Evolutionary conservation across 1,140 invertebrate species (phyloP).

Genomic region (Drosophila nigrodunni): DNA sequence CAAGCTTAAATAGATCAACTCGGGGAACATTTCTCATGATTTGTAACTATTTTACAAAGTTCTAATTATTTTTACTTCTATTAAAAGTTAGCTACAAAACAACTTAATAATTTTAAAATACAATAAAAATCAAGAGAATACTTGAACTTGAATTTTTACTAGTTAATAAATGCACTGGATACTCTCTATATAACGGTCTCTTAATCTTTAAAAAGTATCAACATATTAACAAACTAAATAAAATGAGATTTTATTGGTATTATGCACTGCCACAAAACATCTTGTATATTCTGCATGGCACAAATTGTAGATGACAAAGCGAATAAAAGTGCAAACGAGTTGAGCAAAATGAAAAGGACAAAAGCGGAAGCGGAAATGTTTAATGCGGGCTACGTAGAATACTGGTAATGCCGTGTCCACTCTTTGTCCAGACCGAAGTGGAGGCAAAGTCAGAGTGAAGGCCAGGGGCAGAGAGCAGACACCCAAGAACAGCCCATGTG

Average conservation of each 20-base stretch:
- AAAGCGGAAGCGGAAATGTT: slow-evolving; percentile 54
- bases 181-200: too few relatives aligned
- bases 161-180: too few relatives aligned
- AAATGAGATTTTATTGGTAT: not conserved
- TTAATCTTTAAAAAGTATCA: too few relatives aligned
- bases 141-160: too few relatives aligned
- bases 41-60: too few relatives aligned
- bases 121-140: too few relatives aligned
- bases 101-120: too few relatives aligned
- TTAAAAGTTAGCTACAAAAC: too few relatives aligned
- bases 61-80: too few relatives aligned
- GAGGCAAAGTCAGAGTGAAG: slow-evolving; percentile 3
- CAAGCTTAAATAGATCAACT: too few relatives aligned
- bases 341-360: slow-evolving; percentile 40
- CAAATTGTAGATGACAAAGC: slow-evolving; percentile 15
- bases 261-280: not conserved
- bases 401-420: slow-evolving; percentile 22
- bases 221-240: too few relatives aligned
- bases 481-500: slow-evolving; percentile 36
- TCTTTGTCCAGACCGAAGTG: slow-evolving; percentile 7
- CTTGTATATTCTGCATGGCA: slow-evolving; percentile 10
- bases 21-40: too few relatives aligned
- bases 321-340: slow-evolving; percentile 50
- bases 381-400: slow-evolving; percentile 50
- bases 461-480: slow-evolving; percentile 16